A percentile compares a stretch with the other conserved stretches of the same genome.
These are phyloP conservation scores for Stramonita haemastoma DNA, from an alignment of 2,888 invertebrate genomes.

Conservation along the genomic window DNA sequence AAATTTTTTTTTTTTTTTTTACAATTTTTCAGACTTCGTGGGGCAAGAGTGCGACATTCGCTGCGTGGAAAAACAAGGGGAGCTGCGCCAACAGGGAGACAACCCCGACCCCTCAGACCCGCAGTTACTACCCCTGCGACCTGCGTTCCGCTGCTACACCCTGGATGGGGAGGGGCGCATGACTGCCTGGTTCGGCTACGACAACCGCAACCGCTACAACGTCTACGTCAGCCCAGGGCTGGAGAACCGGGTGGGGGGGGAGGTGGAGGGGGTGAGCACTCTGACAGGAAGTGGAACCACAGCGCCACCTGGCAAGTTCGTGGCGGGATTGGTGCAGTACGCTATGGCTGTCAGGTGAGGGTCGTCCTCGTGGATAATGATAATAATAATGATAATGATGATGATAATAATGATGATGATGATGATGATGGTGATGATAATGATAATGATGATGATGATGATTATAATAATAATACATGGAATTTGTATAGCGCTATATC, in stretches of 20 bases:
- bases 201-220: conserved; percentile 60
- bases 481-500: too few species aligned
- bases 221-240: conserved; percentile 55
- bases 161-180: conserved; percentile 44
- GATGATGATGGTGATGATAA: too few species aligned
- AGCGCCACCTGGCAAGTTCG: conserved; percentile 54
- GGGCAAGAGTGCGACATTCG: conserved; percentile 62
- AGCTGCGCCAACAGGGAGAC: conserved; percentile 50
- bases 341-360: conserved; percentile 55
- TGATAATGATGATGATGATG: too few species aligned
- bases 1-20: not conserved
- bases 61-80: conserved; percentile 60
- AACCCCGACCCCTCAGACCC: conserved; percentile 26
- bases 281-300: not conserved
- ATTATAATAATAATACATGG: too few species aligned
- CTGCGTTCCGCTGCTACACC: conserved; percentile 56
- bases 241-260: conserved; percentile 53
- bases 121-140: conserved; percentile 45
- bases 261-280: conserved; percentile 3
- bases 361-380: too few species aligned
- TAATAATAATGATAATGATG: too few species aligned
- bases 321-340: conserved; percentile 52
- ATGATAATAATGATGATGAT: too few species aligned
- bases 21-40: conserved; percentile 56
- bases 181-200: conserved; percentile 65